Evolutionary conservation across 2,888 invertebrate species (phyloP), one percentile per base, ranked within the genome.

Genomic region (Eucriotettix oculatus): DNA sequence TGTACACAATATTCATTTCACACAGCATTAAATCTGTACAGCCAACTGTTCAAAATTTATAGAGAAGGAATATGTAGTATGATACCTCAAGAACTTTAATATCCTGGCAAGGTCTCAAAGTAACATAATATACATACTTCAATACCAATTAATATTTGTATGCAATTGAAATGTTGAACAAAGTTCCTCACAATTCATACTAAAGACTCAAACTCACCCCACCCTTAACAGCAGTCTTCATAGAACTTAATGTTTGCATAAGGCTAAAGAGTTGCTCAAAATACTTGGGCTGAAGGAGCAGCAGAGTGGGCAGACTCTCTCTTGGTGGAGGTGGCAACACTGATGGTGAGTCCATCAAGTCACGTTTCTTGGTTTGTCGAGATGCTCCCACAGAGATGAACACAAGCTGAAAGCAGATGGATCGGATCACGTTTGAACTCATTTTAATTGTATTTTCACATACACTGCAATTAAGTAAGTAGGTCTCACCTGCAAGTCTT

Each of bases 191-290:
- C 3, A 29, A 29, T 7, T 29, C 7, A 29, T 29, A 29, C 7
- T 2, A 29, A 29, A 29, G 29, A 29, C 29, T 5, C 29, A 29
- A 16, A 73, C 77, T 72, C 69, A 83, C 83, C 65, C 85, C 85
- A 63, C 80, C 83, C 68, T 86, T 84, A 0, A 85, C 81, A 1
- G 83, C 80, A 16, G 88, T 86, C 71, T 87, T 88, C 84, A 93
- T 88, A 67, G 87, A 85, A 56, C 92, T 91, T 17, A 96, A 76
- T 1, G 89, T 90, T 70, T 93, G 88, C 89, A 95, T 91, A 52
- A 95, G 76, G 44, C 85, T 85, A 74, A 95, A 93, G 2, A 96
- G 79, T 66, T 93, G 90, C 70, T 92, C 89, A 74, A 95, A 95
- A 76, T 93, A 91, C 58, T 85, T 85, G 11, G 92, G 87, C 70